These are phyloP conservation scores for Microctenopoma stevenorrisi DNA, from an alignment of 2,797 vertebrate genomes.

Conservation along the genomic window DNA sequence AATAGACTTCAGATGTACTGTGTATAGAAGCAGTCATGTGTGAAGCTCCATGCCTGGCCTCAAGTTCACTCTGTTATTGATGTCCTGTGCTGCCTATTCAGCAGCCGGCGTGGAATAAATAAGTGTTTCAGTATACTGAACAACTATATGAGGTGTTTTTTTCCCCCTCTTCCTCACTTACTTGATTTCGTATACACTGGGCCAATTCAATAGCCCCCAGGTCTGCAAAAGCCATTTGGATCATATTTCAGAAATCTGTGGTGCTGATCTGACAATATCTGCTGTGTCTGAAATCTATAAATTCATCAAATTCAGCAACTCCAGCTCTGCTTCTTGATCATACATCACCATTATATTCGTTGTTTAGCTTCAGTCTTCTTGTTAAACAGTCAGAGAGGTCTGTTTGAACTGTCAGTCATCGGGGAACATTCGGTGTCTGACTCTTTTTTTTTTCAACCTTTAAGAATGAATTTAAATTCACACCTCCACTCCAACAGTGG, in stretches of 20 bases:
- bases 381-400: slow-evolving; percentile 17
- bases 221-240: slow-evolving; percentile 29
- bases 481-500: slow-evolving; percentile 41
- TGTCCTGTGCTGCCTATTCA: slow-evolving; percentile 36
- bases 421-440: not conserved
- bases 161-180: slow-evolving; percentile 15
- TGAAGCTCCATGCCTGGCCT: slow-evolving; percentile 56
- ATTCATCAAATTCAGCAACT: slow-evolving; percentile 20
- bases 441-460: slow-evolving; percentile 14
- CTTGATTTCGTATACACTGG: slow-evolving; percentile 39
- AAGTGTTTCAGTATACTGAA: slow-evolving; percentile 30
- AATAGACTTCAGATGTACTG: slow-evolving; percentile 58
- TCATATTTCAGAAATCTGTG: slow-evolving; percentile 26
- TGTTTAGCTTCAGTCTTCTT: slow-evolving; percentile 7
- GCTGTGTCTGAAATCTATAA: slow-evolving; percentile 13
- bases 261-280: slow-evolving; percentile 42
- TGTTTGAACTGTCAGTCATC: slow-evolving; percentile 27
- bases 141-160: slow-evolving; percentile 38
- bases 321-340: slow-evolving; percentile 23
- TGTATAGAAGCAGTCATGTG: slow-evolving; percentile 43
- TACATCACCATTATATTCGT: slow-evolving; percentile 1
- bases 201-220: slow-evolving; percentile 17
- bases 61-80: slow-evolving; percentile 59
- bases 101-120: slow-evolving; percentile 33
- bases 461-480: slow-evolving; percentile 57